Evolutionary conservation across 2,113 vertebrate species (phyloP), one percentile per base, ranked within the genome.

Genomic region (Siniperca chuatsi): DNA sequence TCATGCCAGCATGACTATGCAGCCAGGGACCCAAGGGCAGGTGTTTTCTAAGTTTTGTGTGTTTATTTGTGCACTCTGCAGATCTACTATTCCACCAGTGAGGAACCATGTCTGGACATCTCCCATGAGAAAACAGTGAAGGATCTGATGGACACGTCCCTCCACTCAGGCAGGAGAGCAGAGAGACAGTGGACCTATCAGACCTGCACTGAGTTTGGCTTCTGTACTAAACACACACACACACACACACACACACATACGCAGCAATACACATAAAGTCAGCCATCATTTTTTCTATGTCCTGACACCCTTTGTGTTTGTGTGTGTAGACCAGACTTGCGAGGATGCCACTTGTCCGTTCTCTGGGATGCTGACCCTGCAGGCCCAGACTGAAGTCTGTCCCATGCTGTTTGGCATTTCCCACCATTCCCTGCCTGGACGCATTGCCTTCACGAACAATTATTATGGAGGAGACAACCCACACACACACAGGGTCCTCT

Each of bases 161-260:
- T 93, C 11, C 78, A 29, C 2, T 55, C 16, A 0, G 60, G 77
- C 0, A 81, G 91, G 0, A 71, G 91, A 15, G 79, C 90, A 12
- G 87, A 85, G 65, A 93, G 97, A 77, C 96, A 96, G 90, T 98
- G 97, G 97, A 85, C 90, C 77, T 97, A 97, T 88, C 97, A 97
- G 93, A 96, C 96, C 4, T 97, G 97, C 91, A 95, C 96, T 0
- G 97, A 97, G 85, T 98, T 98, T 8, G 97, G 97, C 89, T 97
- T 96, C 92, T 98, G 97, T 97, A 92, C 92, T 94, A 61, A 4
- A 81, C 62, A 75, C 54, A 64, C 44, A 60, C 58, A 74, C 33
- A 75, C 54, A 64, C 44, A 60, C 58, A 74, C 33, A 75, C 64
- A 80, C 18, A 78, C 44, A 78, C 37, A 29, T 50, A 50, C 21